Evolutionary conservation across 92 coral and sea anemone genomes (phyloP).

Genomic region (Virgularia gustaviana): DNA sequence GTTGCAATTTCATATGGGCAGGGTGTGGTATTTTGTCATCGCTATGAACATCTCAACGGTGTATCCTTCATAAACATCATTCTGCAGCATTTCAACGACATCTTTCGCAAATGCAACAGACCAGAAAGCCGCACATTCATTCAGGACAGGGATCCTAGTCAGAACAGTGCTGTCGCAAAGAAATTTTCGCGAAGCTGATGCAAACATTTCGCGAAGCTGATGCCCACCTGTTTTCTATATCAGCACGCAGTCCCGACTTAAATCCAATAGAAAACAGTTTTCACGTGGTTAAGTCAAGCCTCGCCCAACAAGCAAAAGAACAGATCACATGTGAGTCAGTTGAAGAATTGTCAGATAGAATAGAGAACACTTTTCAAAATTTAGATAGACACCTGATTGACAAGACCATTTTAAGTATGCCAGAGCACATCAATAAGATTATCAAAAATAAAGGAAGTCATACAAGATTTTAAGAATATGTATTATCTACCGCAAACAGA

Average conservation of each 20-base stretch:
- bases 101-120: constrained; percentile 13
- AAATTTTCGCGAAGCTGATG: too few species aligned
- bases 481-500: too few species aligned
- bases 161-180: constrained; percentile 29
- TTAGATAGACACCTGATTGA: not conserved
- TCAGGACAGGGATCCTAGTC: constrained; percentile 37
- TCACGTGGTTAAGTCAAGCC: not conserved
- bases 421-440: not conserved
- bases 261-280: constrained; percentile 29
- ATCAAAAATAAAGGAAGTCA: constrained; percentile 5
- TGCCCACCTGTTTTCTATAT: constrained; percentile 20
- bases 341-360: constrained; percentile 21
- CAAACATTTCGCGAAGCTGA: constrained; percentile 24
- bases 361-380: not conserved
- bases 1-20: constrained; percentile 40
- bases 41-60: constrained; percentile 30
- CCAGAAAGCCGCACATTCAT: constrained; percentile 16
- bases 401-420: not conserved
- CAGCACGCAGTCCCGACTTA: constrained; percentile 43
- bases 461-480: constrained; percentile 16
- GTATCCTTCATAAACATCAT: constrained; percentile 6
- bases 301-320: not conserved
- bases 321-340: constrained; percentile 5
- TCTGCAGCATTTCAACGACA: too few species aligned
- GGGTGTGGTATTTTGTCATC: constrained; percentile 40